Percentiles rank a stretch among this genome's conserved stretches.
Evolutionary conservation across 2,797 vertebrate genomes (phyloP).

Genomic region (Acipenser ruthenus): DNA sequence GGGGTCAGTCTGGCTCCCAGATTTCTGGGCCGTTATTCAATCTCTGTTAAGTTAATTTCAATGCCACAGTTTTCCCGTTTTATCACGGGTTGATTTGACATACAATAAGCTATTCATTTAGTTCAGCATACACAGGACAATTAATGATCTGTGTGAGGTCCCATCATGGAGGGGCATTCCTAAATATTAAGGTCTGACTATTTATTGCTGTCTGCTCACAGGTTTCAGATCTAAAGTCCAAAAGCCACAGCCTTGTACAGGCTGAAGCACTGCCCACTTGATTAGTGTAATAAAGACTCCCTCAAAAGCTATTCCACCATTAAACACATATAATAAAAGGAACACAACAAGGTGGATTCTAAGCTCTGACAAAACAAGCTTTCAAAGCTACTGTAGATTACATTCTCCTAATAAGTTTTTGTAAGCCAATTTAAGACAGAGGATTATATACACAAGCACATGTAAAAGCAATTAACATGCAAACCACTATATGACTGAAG

Average conservation of each 20-base stretch:
- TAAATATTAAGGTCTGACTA: neutral
- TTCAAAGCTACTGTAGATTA: constrained; percentile 9
- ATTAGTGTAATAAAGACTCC: constrained; percentile 3
- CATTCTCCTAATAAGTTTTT: constrained; percentile 1
- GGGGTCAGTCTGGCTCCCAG: no score
- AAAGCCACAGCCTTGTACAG: constrained; percentile 1
- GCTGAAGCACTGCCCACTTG: neutral
- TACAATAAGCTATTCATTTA: no score
- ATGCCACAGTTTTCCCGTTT: no score
- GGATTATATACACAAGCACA: constrained; percentile 1
- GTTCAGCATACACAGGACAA: no score
- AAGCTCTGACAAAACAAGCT: constrained; percentile 6
- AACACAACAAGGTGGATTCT: neutral
- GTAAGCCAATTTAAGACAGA: constrained; percentile 4
- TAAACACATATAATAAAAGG: constrained; percentile 2
- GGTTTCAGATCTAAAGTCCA: constrained; percentile 1
- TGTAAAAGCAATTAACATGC: constrained; percentile 7
- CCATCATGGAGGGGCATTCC: no score
- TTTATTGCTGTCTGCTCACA: neutral
- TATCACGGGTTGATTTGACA: no score
- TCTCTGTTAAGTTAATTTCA: no score
- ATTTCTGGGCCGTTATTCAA: no score
- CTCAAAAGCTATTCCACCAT: neutral
- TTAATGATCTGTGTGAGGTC: no score
- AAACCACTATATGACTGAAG: neutral